Evolutionary conservation across 2,113 vertebrate species (phyloP).

Genomic region (Irena cyanogastra): DNA sequence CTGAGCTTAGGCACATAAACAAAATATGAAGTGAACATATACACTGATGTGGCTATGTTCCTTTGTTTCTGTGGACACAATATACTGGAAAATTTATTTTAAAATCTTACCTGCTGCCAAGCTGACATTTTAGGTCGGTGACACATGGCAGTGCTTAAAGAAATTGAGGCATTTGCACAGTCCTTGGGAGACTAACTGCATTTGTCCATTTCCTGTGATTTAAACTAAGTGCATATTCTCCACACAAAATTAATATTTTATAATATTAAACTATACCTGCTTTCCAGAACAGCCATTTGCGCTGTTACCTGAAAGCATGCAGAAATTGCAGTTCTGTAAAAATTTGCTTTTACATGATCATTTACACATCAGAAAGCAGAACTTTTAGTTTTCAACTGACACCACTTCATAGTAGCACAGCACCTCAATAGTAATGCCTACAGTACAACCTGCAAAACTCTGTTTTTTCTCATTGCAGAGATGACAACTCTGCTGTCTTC

Average conservation of each 20-base stretch:
- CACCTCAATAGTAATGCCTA: not conserved
- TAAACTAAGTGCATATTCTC: not conserved
- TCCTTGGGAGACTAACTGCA: not conserved
- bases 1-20: not conserved
- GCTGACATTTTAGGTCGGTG: not conserved
- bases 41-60: not conserved
- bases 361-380: not conserved
- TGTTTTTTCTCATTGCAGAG: not conserved
- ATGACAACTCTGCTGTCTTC: fast-evolving
- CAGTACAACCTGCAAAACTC: not conserved
- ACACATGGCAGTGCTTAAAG: not conserved
- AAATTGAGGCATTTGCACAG: not conserved
- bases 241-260: not conserved
- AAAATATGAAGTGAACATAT: not conserved
- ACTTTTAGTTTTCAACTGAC: not conserved
- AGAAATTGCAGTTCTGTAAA: not conserved
- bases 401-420: no score
- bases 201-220: not conserved
- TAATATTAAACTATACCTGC: not conserved
- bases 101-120: not conserved
- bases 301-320: not conserved
- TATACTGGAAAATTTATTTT: not conserved
- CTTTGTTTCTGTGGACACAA: not conserved
- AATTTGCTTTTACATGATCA: not conserved
- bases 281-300: not conserved